Conservation (phyloP, 37 sponge, comb jelly and placozoan species). For the Beroe ovata region DNA sequence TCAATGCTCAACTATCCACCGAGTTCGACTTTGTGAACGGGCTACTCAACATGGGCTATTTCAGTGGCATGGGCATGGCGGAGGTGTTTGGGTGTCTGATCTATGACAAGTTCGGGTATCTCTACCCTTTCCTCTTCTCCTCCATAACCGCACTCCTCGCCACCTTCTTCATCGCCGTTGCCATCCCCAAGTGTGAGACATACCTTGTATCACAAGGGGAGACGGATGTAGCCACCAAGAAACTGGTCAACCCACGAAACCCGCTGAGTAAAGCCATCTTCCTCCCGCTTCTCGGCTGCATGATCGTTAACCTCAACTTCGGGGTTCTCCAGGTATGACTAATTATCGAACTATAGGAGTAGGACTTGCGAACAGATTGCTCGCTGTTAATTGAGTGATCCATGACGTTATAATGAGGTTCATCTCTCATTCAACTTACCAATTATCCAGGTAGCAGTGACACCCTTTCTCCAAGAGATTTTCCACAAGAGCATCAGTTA, state of each 20-base stretch:
- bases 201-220: too few relatives aligned
- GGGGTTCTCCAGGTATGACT: conserved; percentile 49
- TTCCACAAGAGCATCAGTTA: conserved; percentile 23
- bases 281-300: too few relatives aligned
- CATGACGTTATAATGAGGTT: too few relatives aligned
- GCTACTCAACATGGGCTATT: not conserved
- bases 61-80: not conserved
- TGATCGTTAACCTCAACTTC: conserved; percentile 26
- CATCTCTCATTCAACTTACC: too few relatives aligned
- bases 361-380: too few relatives aligned
- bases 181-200: not conserved
- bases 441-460: conserved; percentile 13
- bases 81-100: conserved; percentile 19
- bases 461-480: not conserved
- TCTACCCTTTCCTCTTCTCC: not conserved
- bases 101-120: conserved; percentile 10
- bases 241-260: too few relatives aligned
- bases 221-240: too few relatives aligned
- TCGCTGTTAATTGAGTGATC: too few relatives aligned
- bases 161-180: not conserved
- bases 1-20: not conserved
- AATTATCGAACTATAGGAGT: too few relatives aligned
- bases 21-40: conserved; percentile 39
- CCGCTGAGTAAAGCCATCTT: too few relatives aligned
- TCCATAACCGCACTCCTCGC: not conserved